Conservation (phyloP, 2,113 vertebrate genomes). For the Serinus canaria region DNA sequence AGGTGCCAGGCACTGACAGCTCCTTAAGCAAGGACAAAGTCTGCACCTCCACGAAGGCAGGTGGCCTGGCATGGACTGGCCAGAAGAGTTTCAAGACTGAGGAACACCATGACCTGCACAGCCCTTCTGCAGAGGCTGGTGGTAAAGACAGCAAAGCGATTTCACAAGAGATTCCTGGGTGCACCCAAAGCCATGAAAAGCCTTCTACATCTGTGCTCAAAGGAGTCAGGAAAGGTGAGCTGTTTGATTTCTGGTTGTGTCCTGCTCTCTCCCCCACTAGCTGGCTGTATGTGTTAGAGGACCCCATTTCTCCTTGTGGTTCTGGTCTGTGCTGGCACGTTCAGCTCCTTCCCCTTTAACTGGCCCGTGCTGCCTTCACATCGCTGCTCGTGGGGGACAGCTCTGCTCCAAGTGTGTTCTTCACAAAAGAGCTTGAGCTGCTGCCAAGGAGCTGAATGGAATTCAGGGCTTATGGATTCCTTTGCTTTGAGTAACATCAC, state of each 20-base stretch:
- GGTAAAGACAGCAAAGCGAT: background rate
- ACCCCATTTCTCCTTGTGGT: rapidly evolving
- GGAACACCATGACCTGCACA: background rate
- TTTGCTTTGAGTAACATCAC: conserved; percentile 37
- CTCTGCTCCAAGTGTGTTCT: background rate
- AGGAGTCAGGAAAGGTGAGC: conserved; percentile 81
- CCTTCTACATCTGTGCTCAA: conserved; percentile 79
- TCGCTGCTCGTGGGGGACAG: background rate
- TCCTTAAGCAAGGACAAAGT: conserved; percentile 52
- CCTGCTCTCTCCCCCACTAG: rapidly evolving
- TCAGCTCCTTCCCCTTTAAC: background rate
- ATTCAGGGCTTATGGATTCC: background rate
- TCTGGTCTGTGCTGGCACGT: rapidly evolving
- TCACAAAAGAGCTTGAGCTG: background rate
- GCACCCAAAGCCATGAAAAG: background rate
- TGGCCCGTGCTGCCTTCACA: background rate
- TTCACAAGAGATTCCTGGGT: conserved; percentile 11
- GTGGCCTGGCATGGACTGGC: background rate
- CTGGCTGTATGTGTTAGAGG: rapidly evolving
- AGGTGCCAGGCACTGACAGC: conserved; percentile 54
- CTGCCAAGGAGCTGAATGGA: background rate
- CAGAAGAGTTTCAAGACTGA: background rate
- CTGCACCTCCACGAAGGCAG: background rate
- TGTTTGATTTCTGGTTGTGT: background rate
- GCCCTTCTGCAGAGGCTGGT: background rate